Evolutionary conservation across 2,113 vertebrate genomes (phyloP).

Genomic region (Paratilapia polleni): DNA sequence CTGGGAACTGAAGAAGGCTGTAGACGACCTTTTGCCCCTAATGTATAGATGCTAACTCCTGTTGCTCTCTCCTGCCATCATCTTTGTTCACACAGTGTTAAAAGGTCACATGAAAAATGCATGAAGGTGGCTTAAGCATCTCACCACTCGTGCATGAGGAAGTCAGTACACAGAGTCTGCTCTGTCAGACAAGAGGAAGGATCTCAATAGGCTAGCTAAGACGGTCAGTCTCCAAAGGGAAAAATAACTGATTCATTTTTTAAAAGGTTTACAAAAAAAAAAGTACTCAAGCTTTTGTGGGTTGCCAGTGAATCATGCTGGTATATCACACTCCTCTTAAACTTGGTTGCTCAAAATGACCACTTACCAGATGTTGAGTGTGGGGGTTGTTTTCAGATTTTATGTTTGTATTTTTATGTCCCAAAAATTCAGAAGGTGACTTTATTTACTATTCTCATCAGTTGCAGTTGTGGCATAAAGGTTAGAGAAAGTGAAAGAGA

Average conservation of each 20-base stretch:
- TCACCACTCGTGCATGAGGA: constrained; percentile 59
- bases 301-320: background rate
- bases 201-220: constrained; percentile 19
- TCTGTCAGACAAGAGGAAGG: constrained; percentile 26
- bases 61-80: constrained; percentile 64
- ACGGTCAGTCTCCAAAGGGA: constrained; percentile 4
- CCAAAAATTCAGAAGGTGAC: background rate
- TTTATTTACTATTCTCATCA: background rate
- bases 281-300: background rate
- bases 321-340: background rate
- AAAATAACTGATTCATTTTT: constrained; percentile 28
- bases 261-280: constrained; percentile 1
- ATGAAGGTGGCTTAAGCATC: constrained; percentile 67
- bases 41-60: constrained; percentile 50
- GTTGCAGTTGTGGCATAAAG: background rate
- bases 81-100: constrained; percentile 73
- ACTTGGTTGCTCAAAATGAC: background rate
- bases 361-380: background rate
- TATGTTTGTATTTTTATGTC: background rate
- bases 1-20: background rate
- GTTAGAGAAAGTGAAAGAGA: background rate
- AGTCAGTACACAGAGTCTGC: constrained; percentile 39
- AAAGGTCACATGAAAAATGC: constrained; percentile 83
- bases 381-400: background rate
- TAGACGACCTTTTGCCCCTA: constrained; percentile 19